These are phyloP conservation scores for Bungarus multicinctus DNA, from an alignment of 2,113 vertebrate species.

Conservation along the genomic window DNA sequence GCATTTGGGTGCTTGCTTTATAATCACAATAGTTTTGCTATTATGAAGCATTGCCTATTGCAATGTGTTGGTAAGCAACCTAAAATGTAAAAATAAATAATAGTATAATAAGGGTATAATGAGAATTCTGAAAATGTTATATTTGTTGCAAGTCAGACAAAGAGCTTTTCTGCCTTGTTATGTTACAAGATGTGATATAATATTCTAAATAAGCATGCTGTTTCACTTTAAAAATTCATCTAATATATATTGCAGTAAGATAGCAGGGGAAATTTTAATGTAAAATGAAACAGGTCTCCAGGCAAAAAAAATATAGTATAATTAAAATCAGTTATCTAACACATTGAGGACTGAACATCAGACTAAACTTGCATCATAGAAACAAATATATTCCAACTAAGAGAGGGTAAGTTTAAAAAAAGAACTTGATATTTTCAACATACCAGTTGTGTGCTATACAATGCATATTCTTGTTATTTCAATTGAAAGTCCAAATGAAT, in stretches of 20 bases:
- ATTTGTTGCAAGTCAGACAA: constrained; percentile 43
- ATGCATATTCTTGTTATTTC: not conserved
- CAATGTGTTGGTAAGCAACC: constrained; percentile 57
- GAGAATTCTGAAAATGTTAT: constrained; percentile 15
- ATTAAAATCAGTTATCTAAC: not conserved
- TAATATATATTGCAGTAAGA: constrained; percentile 10
- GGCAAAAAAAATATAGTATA: accelerated
- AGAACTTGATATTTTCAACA: not conserved
- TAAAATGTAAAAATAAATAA: constrained; percentile 44
- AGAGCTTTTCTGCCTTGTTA: constrained; percentile 27
- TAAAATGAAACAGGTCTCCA: constrained; percentile 23
- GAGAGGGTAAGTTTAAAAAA: not conserved
- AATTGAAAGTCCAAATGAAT: not conserved
- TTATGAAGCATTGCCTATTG: constrained; percentile 52
- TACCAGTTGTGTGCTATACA: not conserved
- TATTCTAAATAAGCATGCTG: constrained; percentile 44
- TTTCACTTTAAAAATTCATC: constrained; percentile 20
- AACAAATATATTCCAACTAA: not conserved
- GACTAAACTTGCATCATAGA: not conserved
- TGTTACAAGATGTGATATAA: constrained; percentile 32
- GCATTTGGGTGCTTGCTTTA: constrained; percentile 60
- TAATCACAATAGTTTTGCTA: constrained; percentile 61
- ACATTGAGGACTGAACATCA: not conserved
- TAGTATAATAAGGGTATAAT: constrained; percentile 61
- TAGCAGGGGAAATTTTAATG: constrained; percentile 2